Base-by-base conservation (phyloP, 2,113 vertebrate genomes). In the Miniopterus natalensis region DNA sequence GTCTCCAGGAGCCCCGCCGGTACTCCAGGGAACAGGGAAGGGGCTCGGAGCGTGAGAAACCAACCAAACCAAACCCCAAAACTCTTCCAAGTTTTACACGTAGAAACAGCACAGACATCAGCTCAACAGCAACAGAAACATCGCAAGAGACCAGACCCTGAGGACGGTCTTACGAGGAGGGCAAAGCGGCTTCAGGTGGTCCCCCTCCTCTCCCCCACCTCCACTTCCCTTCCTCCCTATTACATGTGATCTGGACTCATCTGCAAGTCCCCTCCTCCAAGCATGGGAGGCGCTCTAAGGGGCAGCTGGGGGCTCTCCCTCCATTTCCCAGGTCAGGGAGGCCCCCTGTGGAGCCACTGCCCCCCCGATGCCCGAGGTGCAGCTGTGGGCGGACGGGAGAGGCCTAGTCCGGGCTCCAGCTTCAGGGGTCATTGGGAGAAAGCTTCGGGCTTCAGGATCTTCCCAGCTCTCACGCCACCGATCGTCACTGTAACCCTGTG, bases 161-260 rank as follows among this genome's bases (percentile, higher is more conserved):
- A 92, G 36, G 23, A 63, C 23, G 11, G 13, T 47, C 9, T 74
- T 40, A 23, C 5, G 6, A 20, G 40, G 27, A 95, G 13, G 14
- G 27, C 27, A 31, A 25, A 2, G 0, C 42, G 36, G 10, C 45
- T 36, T 42, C 71, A 70, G 36, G 25, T 14, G 11, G 17, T 14
- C 45, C n/a, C 40, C 3, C 25, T 1, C 51, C 5, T 70, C 7
- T 1, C 0, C 12, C 1, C 13, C 5, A 3, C 1, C 20, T 17
- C 40, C 6, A 14, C n/a, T 51, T 89, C 14, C 25, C 20, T 71
- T 36, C 18, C 12, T 45, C 12, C 29, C 21, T 42, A 31, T 61
- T 66, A 9, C 17, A 23, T 42, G 5, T 36, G 20, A 49, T 68
- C 88, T 31, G 42, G 47, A 94, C 31, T 66, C 6, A 81, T 45